Evolutionary conservation across 1,140 invertebrate species (phyloP).

Genomic region (Danaus melanippus): DNA sequence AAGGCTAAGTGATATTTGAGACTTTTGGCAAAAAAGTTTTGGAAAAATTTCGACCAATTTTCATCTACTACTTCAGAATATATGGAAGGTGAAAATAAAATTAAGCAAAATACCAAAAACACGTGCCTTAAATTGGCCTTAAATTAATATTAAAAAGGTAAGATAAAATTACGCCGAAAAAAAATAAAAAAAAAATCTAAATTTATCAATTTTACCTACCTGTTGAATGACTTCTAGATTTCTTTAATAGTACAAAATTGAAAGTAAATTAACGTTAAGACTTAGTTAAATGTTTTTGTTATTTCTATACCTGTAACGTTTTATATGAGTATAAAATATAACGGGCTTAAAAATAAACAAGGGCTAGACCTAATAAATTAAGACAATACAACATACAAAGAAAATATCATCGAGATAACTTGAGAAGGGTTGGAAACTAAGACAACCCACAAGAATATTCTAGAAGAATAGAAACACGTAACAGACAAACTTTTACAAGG

Average conservation of each 20-base stretch:
- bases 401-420: slow-evolving; percentile 19
- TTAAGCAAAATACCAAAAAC: slow-evolving; percentile 41
- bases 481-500: slow-evolving; percentile 8
- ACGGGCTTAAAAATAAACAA: slow-evolving; percentile 59
- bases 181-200: slow-evolving; percentile 56
- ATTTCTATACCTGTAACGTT: slow-evolving; percentile 66
- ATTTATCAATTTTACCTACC: slow-evolving; percentile 63
- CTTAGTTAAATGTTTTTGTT: slow-evolving; percentile 67
- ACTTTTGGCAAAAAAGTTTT: slow-evolving; percentile 61
- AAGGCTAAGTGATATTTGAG: slow-evolving; percentile 67
- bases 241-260: slow-evolving; percentile 72
- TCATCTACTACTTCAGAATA: slow-evolving; percentile 58
- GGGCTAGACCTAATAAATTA: slow-evolving; percentile 39
- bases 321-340: slow-evolving; percentile 63
- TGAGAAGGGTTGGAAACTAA: slow-evolving; percentile 9
- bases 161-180: slow-evolving; percentile 61
- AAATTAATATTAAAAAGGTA: slow-evolving; percentile 69
- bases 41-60: slow-evolving; percentile 62
- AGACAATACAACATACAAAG: slow-evolving; percentile 41
- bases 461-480: slow-evolving; percentile 6
- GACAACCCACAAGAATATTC: slow-evolving; percentile 8
- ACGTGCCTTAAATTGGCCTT: slow-evolving; percentile 72
- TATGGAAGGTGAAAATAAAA: slow-evolving; percentile 54
- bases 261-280: slow-evolving; percentile 67
- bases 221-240: slow-evolving; percentile 68